Conservation (phyloP, 2,888 invertebrate species). For the Coelopa pilipes region DNA sequence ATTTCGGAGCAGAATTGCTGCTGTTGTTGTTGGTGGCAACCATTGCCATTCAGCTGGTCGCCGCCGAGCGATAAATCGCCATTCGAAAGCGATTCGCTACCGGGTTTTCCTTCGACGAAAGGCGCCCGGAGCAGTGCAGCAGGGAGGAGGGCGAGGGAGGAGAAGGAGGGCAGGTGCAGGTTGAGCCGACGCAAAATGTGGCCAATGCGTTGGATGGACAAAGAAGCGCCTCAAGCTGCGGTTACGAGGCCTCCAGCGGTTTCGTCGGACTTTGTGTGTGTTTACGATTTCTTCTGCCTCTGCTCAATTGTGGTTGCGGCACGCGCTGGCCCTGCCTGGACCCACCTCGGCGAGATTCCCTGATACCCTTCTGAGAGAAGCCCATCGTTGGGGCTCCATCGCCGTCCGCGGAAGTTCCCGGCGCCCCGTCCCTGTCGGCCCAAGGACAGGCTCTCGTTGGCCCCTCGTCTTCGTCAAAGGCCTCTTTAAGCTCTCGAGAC, state of each 20-base stretch:
- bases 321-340: too few species aligned
- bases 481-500: too few species aligned
- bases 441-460: too few species aligned
- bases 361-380: too few species aligned
- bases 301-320: background rate
- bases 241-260: background rate
- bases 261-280: background rate
- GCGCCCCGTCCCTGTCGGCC: too few species aligned
- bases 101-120: constrained; percentile 15
- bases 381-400: too few species aligned
- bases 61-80: constrained; percentile 13
- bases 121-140: background rate
- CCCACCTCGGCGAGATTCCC: too few species aligned
- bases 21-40: constrained; percentile 14
- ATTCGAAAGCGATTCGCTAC: constrained; percentile 24
- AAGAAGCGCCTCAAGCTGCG: background rate
- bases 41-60: constrained; percentile 13
- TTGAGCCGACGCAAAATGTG: background rate
- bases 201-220: background rate
- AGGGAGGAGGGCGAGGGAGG: background rate
- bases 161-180: background rate
- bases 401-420: too few species aligned
- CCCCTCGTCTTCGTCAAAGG: too few species aligned
- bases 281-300: background rate
- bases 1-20: constrained; percentile 1